Evolutionary conservation across 2,113 vertebrate genomes (phyloP), one percentile per base, ranked within the genome.

Genomic region (Oreochromis niloticus): DNA sequence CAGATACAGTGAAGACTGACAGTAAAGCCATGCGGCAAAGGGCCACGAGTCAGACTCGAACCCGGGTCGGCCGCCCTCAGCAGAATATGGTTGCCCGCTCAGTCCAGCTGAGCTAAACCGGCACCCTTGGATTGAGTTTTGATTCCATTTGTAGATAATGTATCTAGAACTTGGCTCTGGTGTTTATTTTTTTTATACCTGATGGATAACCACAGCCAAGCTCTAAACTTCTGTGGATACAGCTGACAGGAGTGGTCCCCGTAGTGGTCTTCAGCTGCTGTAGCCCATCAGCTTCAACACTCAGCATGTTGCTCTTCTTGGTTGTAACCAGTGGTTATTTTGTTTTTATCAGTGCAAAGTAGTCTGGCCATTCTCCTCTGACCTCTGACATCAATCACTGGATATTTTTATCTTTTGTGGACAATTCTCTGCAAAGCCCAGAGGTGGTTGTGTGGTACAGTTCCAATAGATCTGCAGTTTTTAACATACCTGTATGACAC

Each of bases 51-150:
- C 59, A 63, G 32, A 63, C 59, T 63, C 0, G 0, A 63, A n/a
- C 59, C 32, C 0, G 4, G 59, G 9, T 36, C 2, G 17, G 32
- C 17, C 3, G 0, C 6, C 59, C 59, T 63, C 59, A 7, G 32
- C 59, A 12, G 32, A 17, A 3, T 36, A 36, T n/a, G 2, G 59
- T 36, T 63, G 6, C 9, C 6, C 0, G 1, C 59, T 36, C 2
- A 0, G 9, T 36, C 32, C 59, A 36, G 32, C 9, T 63, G 32
- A 63, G 1, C 2, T 63, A 63, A 63, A 36, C 17, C 0, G 32
- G 6, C 0, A 1, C 59, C 9, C 4, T 36, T n/a, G 59, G 59
- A n/a, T 3, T 36, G 32, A 63, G 17, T 63, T 63, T 63, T 66
- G 22, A 73, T 73, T 3, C 2, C 8, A 73, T 46, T 73, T 27